Conservation (phyloP, 2,888 invertebrate genomes). For the Stenodera caucasica region DNA sequence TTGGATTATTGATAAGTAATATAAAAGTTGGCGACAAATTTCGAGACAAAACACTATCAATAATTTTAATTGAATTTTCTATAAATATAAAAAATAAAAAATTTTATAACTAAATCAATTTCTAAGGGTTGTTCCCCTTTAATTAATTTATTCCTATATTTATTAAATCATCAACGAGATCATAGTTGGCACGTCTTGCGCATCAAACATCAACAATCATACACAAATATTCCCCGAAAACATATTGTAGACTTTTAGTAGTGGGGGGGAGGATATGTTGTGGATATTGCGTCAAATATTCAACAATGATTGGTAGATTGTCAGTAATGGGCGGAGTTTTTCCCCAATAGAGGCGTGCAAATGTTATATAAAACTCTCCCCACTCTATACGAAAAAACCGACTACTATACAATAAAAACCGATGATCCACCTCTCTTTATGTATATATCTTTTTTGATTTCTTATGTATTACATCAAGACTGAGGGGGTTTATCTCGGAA, state of each 20-base stretch:
- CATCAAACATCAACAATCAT: neutral
- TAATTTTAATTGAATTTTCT: neutral
- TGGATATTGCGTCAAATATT: neutral
- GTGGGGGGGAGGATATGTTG: neutral
- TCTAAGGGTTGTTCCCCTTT: too few species aligned
- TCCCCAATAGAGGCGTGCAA: neutral
- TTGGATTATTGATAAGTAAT: neutral
- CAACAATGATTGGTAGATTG: neutral
- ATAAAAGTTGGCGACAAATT: neutral
- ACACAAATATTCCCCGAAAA: neutral
- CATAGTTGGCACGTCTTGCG: too few species aligned
- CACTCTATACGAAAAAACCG: neutral
- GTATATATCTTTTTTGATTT: too few species aligned
- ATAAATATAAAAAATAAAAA: neutral
- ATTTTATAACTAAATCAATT: too few species aligned
- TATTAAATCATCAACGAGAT: too few species aligned
- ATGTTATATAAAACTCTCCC: neutral
- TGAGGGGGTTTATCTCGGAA: neutral
- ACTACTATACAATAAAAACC: neutral
- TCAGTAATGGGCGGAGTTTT: neutral
- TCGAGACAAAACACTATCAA: neutral
- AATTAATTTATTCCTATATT: too few species aligned
- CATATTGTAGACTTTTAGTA: neutral
- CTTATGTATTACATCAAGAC: too few species aligned
- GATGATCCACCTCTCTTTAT: neutral